Percentiles rank a stretch among this genome's conserved stretches.
These are phyloP conservation scores for Platichthys stellatus DNA, from an alignment of 2,113 vertebrate species.

Conservation along the genomic window DNA sequence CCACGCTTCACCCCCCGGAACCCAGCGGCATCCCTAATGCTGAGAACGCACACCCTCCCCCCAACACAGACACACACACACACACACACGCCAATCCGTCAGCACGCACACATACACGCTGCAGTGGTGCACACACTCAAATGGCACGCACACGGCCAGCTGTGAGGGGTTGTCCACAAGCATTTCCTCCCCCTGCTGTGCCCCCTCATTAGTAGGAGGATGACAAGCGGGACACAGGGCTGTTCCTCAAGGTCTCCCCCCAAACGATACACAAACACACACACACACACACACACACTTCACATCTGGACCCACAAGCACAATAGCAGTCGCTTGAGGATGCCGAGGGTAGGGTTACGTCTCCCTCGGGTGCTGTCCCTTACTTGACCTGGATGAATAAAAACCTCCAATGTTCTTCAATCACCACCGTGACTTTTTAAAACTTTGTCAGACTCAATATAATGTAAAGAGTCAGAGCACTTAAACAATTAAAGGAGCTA, in stretches of 20 bases:
- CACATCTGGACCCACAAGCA: conserved; percentile 55
- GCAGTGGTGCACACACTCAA: not conserved
- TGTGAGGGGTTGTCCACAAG: conserved; percentile 54
- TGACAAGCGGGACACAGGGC: conserved; percentile 61
- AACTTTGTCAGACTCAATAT: not conserved
- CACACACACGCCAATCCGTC: not conserved
- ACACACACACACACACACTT: conserved; percentile 39
- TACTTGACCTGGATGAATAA: conserved; percentile 49
- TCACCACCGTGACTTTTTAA: conserved; percentile 7
- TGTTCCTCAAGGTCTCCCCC: conserved; percentile 55
- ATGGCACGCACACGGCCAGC: conserved; percentile 36
- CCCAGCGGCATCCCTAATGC: conserved; percentile 9
- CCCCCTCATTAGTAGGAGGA: conserved; percentile 70
- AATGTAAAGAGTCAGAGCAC: not conserved
- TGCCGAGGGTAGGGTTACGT: conserved; percentile 44
- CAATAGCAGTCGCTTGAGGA: conserved; percentile 33
- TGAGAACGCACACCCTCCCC: not conserved
- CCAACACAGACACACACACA: conserved; percentile 9
- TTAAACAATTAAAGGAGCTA: not conserved
- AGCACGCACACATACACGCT: not conserved
- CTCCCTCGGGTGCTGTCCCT: conserved; percentile 48
- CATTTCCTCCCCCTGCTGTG: conserved; percentile 58
- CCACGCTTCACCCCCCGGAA: conserved; percentile 16
- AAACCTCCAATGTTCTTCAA: conserved; percentile 33
- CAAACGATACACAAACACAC: not conserved